Conservation (phyloP, 2,888 invertebrate species). For the Hedya salicella region DNA sequence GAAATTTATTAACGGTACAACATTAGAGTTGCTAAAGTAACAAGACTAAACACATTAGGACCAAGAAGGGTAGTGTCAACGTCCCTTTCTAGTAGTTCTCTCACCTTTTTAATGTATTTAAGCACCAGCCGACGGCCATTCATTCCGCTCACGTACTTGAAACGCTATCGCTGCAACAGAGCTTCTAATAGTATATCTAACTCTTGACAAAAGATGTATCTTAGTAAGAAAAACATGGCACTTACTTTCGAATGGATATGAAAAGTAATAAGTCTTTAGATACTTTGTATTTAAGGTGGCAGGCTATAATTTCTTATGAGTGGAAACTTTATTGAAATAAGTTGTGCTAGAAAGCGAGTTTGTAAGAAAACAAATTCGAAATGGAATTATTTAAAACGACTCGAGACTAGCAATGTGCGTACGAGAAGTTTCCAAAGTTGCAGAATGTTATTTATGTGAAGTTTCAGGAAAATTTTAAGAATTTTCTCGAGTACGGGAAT, state of each 20-base stretch:
- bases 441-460: no score
- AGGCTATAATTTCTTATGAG: not conserved
- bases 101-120: conserved; percentile 1
- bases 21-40: no score
- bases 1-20: no score
- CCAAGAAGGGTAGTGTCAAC: not conserved
- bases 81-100: not conserved
- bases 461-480: no score
- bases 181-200: not conserved
- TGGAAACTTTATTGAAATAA: not conserved
- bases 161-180: not conserved
- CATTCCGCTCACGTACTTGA: not conserved
- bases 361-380: no score
- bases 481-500: no score
- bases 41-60: no score
- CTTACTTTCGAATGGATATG: not conserved
- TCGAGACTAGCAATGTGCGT: no score
- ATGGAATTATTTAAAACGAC: no score
- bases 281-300: not conserved
- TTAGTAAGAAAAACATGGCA: not conserved
- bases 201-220: not conserved
- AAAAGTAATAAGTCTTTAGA: not conserved
- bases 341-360: no score
- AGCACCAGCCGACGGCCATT: not conserved
- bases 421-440: no score